Conservation (phyloP, 2,888 invertebrate genomes). For the Orthosia gothica region DNA sequence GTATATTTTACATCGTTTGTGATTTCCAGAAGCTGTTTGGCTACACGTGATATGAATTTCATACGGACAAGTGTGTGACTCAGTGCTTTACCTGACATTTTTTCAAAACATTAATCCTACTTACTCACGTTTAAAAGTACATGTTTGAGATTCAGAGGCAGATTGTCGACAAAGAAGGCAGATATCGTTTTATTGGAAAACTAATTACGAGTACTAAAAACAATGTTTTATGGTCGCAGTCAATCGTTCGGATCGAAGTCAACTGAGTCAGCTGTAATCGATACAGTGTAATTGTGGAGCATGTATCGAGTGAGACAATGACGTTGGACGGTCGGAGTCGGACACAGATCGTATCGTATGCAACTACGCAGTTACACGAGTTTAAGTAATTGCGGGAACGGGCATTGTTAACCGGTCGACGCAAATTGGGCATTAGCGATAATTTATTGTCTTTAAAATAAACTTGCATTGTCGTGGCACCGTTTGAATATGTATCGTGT, state of each 20-base stretch:
- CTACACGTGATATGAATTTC: slow-evolving; percentile 82
- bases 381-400: slow-evolving; percentile 91
- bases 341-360: slow-evolving; percentile 88
- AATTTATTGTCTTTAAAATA: slow-evolving; percentile 90
- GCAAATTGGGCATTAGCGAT: slow-evolving; percentile 91
- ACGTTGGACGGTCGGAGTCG: slow-evolving; percentile 78
- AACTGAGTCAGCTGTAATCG: slow-evolving; percentile 89
- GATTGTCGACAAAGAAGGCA: slow-evolving; percentile 75
- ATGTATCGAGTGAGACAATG: slow-evolving; percentile 89
- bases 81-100: slow-evolving; percentile 73
- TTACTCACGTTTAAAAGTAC: slow-evolving; percentile 71
- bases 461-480: slow-evolving; percentile 87
- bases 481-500: slow-evolving; percentile 90
- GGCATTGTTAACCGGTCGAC: slow-evolving; percentile 90
- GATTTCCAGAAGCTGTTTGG: slow-evolving; percentile 84
- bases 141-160: slow-evolving; percentile 74
- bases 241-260: slow-evolving; percentile 84
- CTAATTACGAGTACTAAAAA: slow-evolving; percentile 87
- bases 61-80: slow-evolving; percentile 73
- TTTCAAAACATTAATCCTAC: slow-evolving; percentile 67
- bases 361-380: slow-evolving; percentile 87
- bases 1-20: slow-evolving; percentile 80
- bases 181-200: slow-evolving; percentile 80
- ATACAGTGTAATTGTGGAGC: slow-evolving; percentile 88
- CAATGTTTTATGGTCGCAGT: slow-evolving; percentile 87